Evolutionary conservation across 2,797 vertebrate species (phyloP).

Genomic region (Cryptoprocta ferox): DNA sequence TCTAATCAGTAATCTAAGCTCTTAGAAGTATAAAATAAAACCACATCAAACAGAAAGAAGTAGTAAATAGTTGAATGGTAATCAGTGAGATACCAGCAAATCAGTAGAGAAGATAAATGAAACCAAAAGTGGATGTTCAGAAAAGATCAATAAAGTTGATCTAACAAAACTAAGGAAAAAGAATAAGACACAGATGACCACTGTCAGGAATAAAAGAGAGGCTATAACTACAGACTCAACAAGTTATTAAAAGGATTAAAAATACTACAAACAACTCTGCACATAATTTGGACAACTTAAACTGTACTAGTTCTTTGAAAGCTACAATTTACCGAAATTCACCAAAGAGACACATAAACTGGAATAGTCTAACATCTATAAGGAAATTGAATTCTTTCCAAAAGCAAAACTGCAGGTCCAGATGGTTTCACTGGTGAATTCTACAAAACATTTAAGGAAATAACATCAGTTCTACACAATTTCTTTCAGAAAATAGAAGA

Average conservation of each 20-base stretch:
- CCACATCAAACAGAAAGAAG: not conserved
- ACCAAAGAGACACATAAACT: not conserved
- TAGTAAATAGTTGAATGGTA: not conserved
- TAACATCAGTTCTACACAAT: not conserved
- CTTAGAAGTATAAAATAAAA: not conserved
- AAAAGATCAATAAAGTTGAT: not conserved
- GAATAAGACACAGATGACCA: not conserved
- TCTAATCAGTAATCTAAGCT: not conserved
- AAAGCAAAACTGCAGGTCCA: not conserved
- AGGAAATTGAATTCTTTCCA: not conserved
- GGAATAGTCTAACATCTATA: not conserved
- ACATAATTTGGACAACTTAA: not conserved
- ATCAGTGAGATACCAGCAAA: not conserved
- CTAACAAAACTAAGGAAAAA: not conserved
- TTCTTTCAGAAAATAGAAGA: constrained; percentile 37
- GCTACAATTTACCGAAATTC: not conserved
- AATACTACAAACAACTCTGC: not conserved
- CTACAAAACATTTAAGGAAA: constrained; percentile 45
- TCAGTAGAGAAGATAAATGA: not conserved
- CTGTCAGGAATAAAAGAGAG: not conserved
- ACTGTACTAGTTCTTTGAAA: constrained; percentile 14
- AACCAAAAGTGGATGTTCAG: not conserved
- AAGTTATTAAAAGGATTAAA: not conserved
- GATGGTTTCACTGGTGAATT: not conserved
- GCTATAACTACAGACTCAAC: not conserved